Evolutionary conservation across 2,797 vertebrate species (phyloP).

Genomic region (Cichlasoma orientale): DNA sequence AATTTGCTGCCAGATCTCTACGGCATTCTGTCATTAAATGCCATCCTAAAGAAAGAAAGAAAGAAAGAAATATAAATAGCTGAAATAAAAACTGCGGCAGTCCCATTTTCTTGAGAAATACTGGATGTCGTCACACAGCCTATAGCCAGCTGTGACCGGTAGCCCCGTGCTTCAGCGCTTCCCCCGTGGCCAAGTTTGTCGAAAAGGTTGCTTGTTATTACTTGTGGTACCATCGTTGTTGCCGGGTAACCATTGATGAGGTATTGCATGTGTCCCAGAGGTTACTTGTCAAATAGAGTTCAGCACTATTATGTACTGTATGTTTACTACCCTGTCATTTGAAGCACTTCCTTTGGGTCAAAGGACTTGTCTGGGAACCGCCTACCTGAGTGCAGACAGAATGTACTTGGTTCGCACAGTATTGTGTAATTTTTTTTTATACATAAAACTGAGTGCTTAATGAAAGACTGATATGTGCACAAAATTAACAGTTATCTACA

Average conservation of each 20-base stretch:
- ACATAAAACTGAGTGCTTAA: neutral
- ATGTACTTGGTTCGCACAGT: neutral
- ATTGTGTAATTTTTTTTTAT: neutral
- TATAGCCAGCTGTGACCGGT: neutral
- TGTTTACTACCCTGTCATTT: neutral
- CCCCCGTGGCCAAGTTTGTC: neutral
- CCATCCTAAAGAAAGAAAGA: neutral
- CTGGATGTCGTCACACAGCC: neutral
- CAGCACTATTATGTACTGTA: neutral
- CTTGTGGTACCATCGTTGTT: slow-evolving; percentile 29
- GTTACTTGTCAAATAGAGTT: slow-evolving; percentile 23
- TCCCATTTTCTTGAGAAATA: slow-evolving; percentile 1
- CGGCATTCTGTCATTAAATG: neutral
- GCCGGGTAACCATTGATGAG: slow-evolving; percentile 37
- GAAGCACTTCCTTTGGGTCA: neutral
- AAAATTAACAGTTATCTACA: neutral
- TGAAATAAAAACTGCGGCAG: neutral
- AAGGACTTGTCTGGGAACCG: neutral
- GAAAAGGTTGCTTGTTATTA: slow-evolving; percentile 35
- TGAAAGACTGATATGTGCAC: neutral
- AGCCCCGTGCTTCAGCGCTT: neutral
- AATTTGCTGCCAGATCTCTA: neutral
- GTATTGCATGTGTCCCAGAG: slow-evolving; percentile 7
- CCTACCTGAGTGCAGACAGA: neutral
- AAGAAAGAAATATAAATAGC: neutral